Base-by-base conservation (phyloP, 2,113 vertebrate genomes). In the Lophius piscatorius region DNA sequence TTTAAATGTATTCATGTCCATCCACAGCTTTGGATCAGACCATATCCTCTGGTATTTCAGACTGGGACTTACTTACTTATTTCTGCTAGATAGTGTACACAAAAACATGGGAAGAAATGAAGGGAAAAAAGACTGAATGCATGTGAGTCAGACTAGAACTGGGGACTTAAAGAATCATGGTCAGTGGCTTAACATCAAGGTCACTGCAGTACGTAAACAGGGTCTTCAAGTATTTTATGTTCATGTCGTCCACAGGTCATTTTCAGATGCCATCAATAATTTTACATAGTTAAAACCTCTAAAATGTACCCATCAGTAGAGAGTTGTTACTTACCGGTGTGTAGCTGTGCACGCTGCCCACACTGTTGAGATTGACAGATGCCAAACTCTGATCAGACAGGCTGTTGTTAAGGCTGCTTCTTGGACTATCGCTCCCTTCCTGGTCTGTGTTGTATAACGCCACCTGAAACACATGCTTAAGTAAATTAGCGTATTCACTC, bases 341-440 rank as follows among this genome's bases (percentile, higher is more conserved):
- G 49, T 94, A 96, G 86, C 91, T 94, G 91, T 95, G 94, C 54
- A 95, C 93, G 52, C 93, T 95, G 83, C 94, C 91, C 88, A 94
- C 94, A 75, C 93, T 96, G 90, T 95, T 96, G 86, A 95, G 92
- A 89, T 94, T 95, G 85, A 96, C 93, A 17, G 94, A 96, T 11
- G 94, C 93, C 87, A 95, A 91, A 86, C 94, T 96, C 91, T 95
- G 94, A 87, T 96, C 94, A 75, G 94, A 96, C 84, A 96, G 91
- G 90, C 94, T 95, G 91, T 96, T 96, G 93, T 96, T 96, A 94
- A 95, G 94, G 94, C 94, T 96, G 91, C 94, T 96, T 76, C 94
- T 91, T 59, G 94, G 94, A 78, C 94, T 96, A 85, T 96, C 94
- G 67, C 94, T 96, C 58, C 94, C 94, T 76, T 96, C 94, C 89